Base-by-base conservation (phyloP, 2,888 invertebrate species). In the Notodonta ziczac region DNA sequence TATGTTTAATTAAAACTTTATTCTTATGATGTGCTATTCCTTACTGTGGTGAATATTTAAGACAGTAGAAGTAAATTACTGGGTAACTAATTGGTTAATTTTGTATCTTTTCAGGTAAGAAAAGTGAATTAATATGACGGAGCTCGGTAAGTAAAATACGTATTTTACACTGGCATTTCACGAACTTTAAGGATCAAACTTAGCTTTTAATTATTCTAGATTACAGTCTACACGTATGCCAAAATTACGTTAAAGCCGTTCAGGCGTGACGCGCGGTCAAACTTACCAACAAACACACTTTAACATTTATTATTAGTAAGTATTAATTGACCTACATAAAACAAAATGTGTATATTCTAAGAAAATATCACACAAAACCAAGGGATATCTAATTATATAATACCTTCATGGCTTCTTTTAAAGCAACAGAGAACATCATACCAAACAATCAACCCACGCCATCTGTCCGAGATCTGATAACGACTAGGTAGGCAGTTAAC, bases 401-500 rank as follows among this genome's bases (percentile, higher is more conserved):
- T 14, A 13, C 14, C n/a, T 48, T 14, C n/a, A 48, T 24, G 24
- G 24, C 24, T 24, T 24, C 2, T 6, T 35, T 35, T 35, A 35
- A 35, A 48, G n/a, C 48, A 5, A 48, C 48, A 48, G 5, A 24
- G 9, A 42, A 42, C 32, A 42, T 42, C 55, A 14, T 70, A 61
- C 59, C 58, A 59, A 65, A 72, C 66, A 72, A 67, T 71, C 54
- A 55, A 42, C 42, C 1, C 16, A 32, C 42, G 54, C 55, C 60
- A 52, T 57, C 53, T 51, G 58, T 60, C 59, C 55, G 54, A 59
- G 61, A 75, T 75, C 73, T 16, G 16, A 50, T 50, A 50, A 50
- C 8, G 16, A 9, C 24, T 2, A 24, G 24, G 24, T 24, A 24
- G 24, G 59, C 55, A 70, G 72, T 70, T 65, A 70, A 65, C 70